Base-by-base conservation (phyloP, 2,888 invertebrate species). In the Archaeoteleia sp. region DNA sequence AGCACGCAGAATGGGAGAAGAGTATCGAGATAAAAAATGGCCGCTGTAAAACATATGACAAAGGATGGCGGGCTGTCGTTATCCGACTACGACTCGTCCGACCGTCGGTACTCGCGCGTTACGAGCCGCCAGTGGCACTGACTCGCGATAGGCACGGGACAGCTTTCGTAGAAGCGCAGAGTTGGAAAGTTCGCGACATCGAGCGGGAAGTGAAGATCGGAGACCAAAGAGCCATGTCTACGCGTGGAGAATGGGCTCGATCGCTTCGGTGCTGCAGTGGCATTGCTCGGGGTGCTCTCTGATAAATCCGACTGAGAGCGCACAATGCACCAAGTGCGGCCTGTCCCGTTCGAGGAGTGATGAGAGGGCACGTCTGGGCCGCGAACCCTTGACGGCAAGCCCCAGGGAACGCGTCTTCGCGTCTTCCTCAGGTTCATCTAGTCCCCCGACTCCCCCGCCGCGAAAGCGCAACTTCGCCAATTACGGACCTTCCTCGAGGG, bases 251-350 rank as follows among this genome's bases (percentile, higher is more conserved):
- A 95, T 95, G 95, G 95, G 95, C 88, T 94, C 95, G 86, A 95
- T 95, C 89, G 94, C 95, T 88, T 95, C 95, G 86, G 95, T 95
- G 88, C 91, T 95, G 87, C 95, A 95, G 89, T 95, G 95, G 95
- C 93, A 94, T 89, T 95, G 95, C 89, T 90, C 90, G 86, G 90
- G 91, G 87, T 95, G 95, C 88, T 91, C 92, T 87, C 90, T 93
- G 87, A 94, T 95, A 87, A 95, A 95, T 87, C 94, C 95, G 74
- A 94, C 94, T 72, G 95, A 95, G 87, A 91, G 91, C 86, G 88
- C 90, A 78, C 91, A 90, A 88, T 95, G 95, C 87, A 89, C 92
- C 88, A 91, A 93, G 89, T 95, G 95, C 88, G 93, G 93, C 78
- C 71, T 80, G 67, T 75, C 79, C 45, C 83, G 83, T 45, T 53